These are phyloP conservation scores for Acanthaster planci DNA, from an alignment of 35 echinoderm and acorn worm species.

Conservation along the genomic window DNA sequence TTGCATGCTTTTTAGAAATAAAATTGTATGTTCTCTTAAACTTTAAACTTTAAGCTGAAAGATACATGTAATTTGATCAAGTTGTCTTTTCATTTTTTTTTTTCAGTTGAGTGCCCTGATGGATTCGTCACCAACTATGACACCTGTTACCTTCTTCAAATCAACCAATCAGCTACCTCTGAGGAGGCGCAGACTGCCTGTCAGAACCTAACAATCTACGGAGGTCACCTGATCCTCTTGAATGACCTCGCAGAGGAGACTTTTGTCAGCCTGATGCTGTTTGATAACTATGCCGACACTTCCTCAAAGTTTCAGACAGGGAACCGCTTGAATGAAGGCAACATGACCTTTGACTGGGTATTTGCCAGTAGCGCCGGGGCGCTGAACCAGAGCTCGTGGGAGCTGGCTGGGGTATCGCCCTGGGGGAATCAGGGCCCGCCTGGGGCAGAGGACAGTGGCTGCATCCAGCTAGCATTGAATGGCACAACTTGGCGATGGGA, in stretches of 20 bases:
- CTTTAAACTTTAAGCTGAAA: not conserved
- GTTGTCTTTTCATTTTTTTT: not conserved
- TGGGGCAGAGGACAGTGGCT: not conserved
- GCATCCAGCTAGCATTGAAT: slow-evolving; percentile 31
- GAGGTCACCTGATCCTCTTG: slow-evolving; percentile 72
- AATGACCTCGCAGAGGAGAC: slow-evolving; percentile 51
- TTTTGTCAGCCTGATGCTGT: slow-evolving; percentile 55
- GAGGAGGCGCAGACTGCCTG: slow-evolving; percentile 70
- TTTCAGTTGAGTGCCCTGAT: slow-evolving; percentile 72
- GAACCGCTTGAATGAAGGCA: not conserved
- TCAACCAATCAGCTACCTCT: slow-evolving; percentile 50
- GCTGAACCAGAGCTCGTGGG: slow-evolving; percentile 65
- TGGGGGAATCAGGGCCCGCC: slow-evolving; percentile 27
- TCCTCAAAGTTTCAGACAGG: slow-evolving; percentile 46
- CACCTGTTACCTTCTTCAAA: slow-evolving; percentile 74
- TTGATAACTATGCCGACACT: slow-evolving; percentile 38
- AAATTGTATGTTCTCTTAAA: not conserved
- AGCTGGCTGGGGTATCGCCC: not conserved
- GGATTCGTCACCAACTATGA: slow-evolving; percentile 74
- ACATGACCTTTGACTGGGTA: slow-evolving; percentile 65
- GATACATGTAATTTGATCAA: not conserved
- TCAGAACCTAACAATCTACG: slow-evolving; percentile 70
- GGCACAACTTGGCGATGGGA: slow-evolving; percentile 60
- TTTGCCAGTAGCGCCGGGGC: slow-evolving; percentile 25
- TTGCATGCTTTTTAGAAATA: no score